Conservation (phyloP, 2,113 vertebrate species). For the Athene noctua region DNA sequence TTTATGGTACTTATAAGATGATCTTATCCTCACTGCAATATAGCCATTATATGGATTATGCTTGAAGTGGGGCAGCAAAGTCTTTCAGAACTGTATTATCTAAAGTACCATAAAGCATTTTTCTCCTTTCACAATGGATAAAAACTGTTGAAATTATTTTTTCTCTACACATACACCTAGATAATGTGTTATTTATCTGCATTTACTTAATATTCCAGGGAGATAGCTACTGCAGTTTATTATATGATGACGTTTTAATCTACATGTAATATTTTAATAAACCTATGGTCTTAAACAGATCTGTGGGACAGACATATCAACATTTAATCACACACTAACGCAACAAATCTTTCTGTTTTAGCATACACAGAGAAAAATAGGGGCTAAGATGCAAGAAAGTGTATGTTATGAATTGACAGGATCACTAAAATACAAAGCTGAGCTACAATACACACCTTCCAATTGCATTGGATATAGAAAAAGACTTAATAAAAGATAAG, state of each 20-base stretch:
- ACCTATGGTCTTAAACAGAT: neutral
- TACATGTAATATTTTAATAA: slow-evolving; percentile 1
- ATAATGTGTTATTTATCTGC: neutral
- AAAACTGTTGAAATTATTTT: slow-evolving; percentile 13
- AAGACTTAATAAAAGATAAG: neutral
- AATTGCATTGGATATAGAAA: neutral
- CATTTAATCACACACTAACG: neutral
- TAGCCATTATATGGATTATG: slow-evolving; percentile 38
- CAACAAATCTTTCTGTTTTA: neutral
- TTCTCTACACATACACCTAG: neutral
- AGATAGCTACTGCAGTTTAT: neutral
- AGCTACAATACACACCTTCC: neutral
- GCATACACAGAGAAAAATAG: neutral
- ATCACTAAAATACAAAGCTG: neutral
- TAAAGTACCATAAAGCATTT: neutral
- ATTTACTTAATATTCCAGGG: neutral
- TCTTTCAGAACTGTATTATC: slow-evolving; percentile 32
- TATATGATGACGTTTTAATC: neutral
- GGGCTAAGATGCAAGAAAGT: neutral
- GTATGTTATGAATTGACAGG: neutral
- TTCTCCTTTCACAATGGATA: neutral
- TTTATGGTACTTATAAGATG: slow-evolving; percentile 21
- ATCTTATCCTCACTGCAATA: slow-evolving; percentile 34
- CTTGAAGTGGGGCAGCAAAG: slow-evolving; percentile 1
- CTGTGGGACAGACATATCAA: neutral